A percentile compares a stretch with the other conserved stretches of the same genome.
phyloP scores from a whole-genome alignment of 23 tunicate genomes.

The Botrylloides violaceus region DNA sequence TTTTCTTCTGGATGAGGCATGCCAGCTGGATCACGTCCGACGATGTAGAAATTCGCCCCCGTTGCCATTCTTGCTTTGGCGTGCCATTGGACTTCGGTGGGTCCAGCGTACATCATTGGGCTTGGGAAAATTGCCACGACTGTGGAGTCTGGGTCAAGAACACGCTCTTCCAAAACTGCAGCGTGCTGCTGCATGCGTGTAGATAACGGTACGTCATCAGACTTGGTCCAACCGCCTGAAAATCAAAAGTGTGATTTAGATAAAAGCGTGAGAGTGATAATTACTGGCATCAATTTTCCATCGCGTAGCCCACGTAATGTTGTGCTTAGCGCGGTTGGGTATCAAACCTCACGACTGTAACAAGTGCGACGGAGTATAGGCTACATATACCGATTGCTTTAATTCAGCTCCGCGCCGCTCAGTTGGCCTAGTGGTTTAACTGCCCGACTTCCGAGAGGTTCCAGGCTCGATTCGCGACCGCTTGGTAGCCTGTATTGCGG shows the following conservation, averaged over 20 bases:
- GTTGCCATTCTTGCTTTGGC: constrained; percentile 97
- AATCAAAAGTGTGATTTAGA: too few relatives aligned
- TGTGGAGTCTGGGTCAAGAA: constrained; percentile 85
- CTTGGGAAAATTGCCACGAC: constrained; percentile 97
- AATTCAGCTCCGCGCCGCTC: too few relatives aligned
- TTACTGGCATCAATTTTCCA: too few relatives aligned
- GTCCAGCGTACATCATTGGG: constrained; percentile 99
- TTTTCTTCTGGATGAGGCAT: constrained; percentile 97
- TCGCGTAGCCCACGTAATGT: too few relatives aligned
- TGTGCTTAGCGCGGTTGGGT: too few relatives aligned
- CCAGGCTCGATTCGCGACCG: too few relatives aligned
- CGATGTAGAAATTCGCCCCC: constrained; percentile 98
- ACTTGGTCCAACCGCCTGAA: constrained; percentile 97
- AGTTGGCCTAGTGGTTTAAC: too few relatives aligned
- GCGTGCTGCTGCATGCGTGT: constrained; percentile 93
- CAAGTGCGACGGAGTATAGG: too few relatives aligned
- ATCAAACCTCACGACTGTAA: neutral
- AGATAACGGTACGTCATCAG: constrained; percentile 93
- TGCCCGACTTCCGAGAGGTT: too few relatives aligned
- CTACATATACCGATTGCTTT: too few relatives aligned
- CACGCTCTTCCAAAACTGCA: constrained; percentile 93
- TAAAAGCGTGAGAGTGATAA: too few relatives aligned
- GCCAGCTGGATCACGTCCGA: constrained; percentile 99
- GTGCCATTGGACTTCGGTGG: constrained; percentile 99
- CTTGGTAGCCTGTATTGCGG: too few relatives aligned